Evolutionary conservation across 64 coral and sea anemone species (phyloP), one percentile per base, ranked within the genome.

Genomic region (Porites australiensis): DNA sequence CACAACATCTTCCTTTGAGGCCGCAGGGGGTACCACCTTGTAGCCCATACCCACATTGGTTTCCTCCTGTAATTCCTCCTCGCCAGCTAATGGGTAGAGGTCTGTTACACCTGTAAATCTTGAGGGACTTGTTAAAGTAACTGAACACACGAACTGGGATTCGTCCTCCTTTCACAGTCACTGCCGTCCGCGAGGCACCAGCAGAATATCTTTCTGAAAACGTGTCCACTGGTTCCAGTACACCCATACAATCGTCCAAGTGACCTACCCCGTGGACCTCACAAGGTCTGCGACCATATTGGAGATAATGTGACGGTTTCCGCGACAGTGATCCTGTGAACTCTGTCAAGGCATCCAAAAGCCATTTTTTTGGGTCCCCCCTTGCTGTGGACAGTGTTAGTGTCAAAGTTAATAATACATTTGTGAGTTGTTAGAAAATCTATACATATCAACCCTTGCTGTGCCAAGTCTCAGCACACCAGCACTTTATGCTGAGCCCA

Each of bases 271-370:
- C 75, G 2, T 44, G 3, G 20, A 70, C 66, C 63, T 21, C 51
- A 70, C 71, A 77, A 63, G 46, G 1, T 86, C 70, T 58, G 60
- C 71, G 46, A 79, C 61, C 63, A 78, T 68, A 65, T 63, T 60
- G 72, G 74, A 74, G 91, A 74, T 67, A 93, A 22, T 50, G 59
- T 65, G 16, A 93, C 19, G 19, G 66, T 93, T 77, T 86, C 57
- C 50, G 70, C 51, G 3, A 76, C 80, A 19, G 79, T 75, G 23
- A 92, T 69, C 49, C 79, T 47, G 51, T 37, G 27, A 37, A 37
- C 27, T 37, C 27, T 37, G 1, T 37, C 27, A 37, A 37, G 27
- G 27, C 27, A 37, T 37, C 27, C 27, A 37, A 37, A 37, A 37
- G 27, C 27, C 27, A 37, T 37, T 37, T 37, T 37, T 0, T 37